These are phyloP conservation scores for Nestor notabilis DNA, from an alignment of 2,113 vertebrate genomes.

Conservation along the genomic window DNA sequence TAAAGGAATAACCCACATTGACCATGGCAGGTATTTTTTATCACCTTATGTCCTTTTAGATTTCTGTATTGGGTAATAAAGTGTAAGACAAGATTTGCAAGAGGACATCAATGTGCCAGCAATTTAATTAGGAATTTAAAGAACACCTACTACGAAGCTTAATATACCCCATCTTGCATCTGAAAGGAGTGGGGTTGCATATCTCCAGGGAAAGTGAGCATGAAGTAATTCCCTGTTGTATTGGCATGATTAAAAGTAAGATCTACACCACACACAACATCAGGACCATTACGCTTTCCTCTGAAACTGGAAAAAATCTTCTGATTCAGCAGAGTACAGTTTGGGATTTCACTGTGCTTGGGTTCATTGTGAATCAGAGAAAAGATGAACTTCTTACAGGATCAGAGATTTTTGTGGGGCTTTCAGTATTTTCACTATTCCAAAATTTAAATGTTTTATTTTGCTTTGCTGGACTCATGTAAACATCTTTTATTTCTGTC, in stretches of 20 bases:
- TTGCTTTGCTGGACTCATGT: background rate
- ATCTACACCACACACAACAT: background rate
- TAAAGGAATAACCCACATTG: background rate
- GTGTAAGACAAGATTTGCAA: background rate
- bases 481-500: background rate
- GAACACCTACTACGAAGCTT: background rate
- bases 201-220: background rate
- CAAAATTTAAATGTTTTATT: background rate
- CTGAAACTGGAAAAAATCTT: background rate
- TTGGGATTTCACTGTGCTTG: background rate
- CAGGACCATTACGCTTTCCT: background rate
- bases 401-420: background rate
- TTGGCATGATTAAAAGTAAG: background rate
- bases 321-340: background rate
- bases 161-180: background rate
- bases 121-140: background rate
- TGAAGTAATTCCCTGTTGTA: background rate
- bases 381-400: background rate
- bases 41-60: background rate
- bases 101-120: background rate
- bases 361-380: background rate
- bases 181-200: background rate
- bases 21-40: background rate
- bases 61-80: background rate
- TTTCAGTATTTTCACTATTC: background rate